Base-by-base conservation (phyloP, 2,888 invertebrate species). In the Micoletzkya japonica region DNA sequence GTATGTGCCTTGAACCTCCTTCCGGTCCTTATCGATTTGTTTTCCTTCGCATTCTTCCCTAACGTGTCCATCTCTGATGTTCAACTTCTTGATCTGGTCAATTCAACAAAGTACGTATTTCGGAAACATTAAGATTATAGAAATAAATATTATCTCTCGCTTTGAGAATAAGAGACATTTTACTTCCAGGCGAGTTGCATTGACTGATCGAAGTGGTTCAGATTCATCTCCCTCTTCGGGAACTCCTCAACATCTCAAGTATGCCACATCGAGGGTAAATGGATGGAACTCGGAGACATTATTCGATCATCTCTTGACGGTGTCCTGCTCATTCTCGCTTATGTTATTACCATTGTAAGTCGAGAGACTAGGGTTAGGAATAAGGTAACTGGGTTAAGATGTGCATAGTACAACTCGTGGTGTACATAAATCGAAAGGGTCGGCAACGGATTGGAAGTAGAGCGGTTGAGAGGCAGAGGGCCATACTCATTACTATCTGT, bases 221-320 rank as follows among this genome's bases (percentile, higher is more conserved):
- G 61, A n/a, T 61, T 61, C 28, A 61, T 61, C 1, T 28, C 14
- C 30, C 28, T 30, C 14, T 39, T 44, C n/a, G 61, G 61, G 49
- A 3, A 7, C 20, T 24, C 30, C n/a, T 30, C 61, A 26, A n/a
- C 30, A 7, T 14, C 4, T 4, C 17, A 44, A 7, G 49, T 61
- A 10, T 61, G 61, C n/a, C 30, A 61, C 20, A 44, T 61, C 49
- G 28, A 39, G 26, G 44, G 49, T 36, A 61, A 61, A 44, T 61
- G 61, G 61, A 61, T 39, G 20, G 44, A 61, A 61, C 39, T 32
- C 7, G 61, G 61, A 17, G 61, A 61, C 49, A 61, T 64, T n/a
- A 52, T 64, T 1, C 49, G 52, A 44, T 52, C 64, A 2, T 39
- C 52, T 6, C 34, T 30, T 52, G 28, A 64, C 24, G 36, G 50